A percentile compares a stretch with the other conserved stretches of the same genome.
Evolutionary conservation across 2,113 vertebrate genomes (phyloP).

Genomic region (Hippocampus zosterae): DNA sequence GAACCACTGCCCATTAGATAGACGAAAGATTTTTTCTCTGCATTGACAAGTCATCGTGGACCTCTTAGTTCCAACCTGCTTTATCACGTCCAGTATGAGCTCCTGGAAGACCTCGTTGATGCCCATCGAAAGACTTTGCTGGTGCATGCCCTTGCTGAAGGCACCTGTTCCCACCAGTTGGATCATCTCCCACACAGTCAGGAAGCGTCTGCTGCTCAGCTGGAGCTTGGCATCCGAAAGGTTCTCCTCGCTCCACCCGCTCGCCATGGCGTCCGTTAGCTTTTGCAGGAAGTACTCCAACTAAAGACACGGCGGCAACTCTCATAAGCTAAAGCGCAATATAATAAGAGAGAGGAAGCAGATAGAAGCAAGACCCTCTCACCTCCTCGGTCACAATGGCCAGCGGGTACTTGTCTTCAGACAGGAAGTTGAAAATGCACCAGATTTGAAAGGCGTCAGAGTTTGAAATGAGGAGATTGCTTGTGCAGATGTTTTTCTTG

Average conservation of each 20-base stretch:
- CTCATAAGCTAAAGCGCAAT: background rate
- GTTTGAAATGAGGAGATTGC: slow-evolving; percentile 78
- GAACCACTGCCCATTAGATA: background rate
- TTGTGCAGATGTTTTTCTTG: slow-evolving; percentile 82
- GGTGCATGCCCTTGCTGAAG: slow-evolving; percentile 85
- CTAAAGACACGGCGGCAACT: slow-evolving; percentile 52
- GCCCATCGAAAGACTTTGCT: slow-evolving; percentile 86
- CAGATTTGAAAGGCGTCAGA: slow-evolving; percentile 93
- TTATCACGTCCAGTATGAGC: slow-evolving; percentile 88
- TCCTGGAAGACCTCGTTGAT: slow-evolving; percentile 89
- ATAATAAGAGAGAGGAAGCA: background rate
- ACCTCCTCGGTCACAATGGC: slow-evolving; percentile 92
- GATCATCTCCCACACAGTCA: slow-evolving; percentile 87
- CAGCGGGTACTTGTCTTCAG: slow-evolving; percentile 92
- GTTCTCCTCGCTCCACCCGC: slow-evolving; percentile 83
- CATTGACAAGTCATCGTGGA: too few relatives aligned
- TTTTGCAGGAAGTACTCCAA: slow-evolving; percentile 90
- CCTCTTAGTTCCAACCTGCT: slow-evolving; percentile 78
- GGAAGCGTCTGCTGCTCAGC: slow-evolving; percentile 65
- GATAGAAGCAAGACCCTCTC: slow-evolving; percentile 32
- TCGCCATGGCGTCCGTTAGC: slow-evolving; percentile 84
- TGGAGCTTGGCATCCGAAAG: slow-evolving; percentile 83
- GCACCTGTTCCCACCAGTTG: slow-evolving; percentile 82
- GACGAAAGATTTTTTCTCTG: background rate
- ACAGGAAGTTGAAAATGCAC: slow-evolving; percentile 98